A percentile compares a stretch with the other conserved stretches of the same genome.
phyloP scores from a whole-genome alignment of 2,888 invertebrate species.

The Cyclophora punctaria region DNA sequence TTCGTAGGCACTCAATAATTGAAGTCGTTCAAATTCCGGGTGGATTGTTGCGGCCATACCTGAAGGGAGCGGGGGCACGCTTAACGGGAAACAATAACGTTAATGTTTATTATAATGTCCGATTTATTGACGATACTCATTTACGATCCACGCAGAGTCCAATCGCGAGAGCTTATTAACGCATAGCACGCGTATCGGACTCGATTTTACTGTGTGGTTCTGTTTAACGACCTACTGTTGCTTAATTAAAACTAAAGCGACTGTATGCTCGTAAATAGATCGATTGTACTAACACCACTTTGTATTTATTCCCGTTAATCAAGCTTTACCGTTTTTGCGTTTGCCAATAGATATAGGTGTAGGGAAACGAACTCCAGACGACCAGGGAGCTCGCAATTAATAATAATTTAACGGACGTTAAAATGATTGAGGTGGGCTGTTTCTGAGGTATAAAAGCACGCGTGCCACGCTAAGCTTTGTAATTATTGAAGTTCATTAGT shows the following conservation, averaged over 20 bases:
- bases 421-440: slow-evolving; percentile 50
- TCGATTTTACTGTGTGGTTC: slow-evolving; percentile 52
- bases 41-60: slow-evolving; percentile 64
- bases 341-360: slow-evolving; percentile 35
- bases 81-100: slow-evolving; percentile 65
- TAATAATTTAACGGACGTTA: slow-evolving; percentile 54
- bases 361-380: slow-evolving; percentile 31
- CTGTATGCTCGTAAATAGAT: slow-evolving; percentile 43
- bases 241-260: slow-evolving; percentile 70
- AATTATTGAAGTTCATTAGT: slow-evolving; percentile 56
- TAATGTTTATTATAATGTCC: slow-evolving; percentile 71
- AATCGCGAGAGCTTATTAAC: slow-evolving; percentile 57
- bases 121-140: slow-evolving; percentile 70
- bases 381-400: slow-evolving; percentile 37
- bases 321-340: slow-evolving; percentile 35
- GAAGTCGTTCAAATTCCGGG: slow-evolving; percentile 71
- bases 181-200: slow-evolving; percentile 43
- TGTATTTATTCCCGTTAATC: slow-evolving; percentile 35
- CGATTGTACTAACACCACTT: slow-evolving; percentile 28
- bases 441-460: slow-evolving; percentile 44
- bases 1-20: slow-evolving; percentile 70
- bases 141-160: slow-evolving; percentile 47
- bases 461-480: slow-evolving; percentile 46
- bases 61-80: slow-evolving; percentile 35
- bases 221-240: slow-evolving; percentile 49